phyloP scores from a whole-genome alignment of 2,797 vertebrate genomes.

The Molossus molossus region DNA sequence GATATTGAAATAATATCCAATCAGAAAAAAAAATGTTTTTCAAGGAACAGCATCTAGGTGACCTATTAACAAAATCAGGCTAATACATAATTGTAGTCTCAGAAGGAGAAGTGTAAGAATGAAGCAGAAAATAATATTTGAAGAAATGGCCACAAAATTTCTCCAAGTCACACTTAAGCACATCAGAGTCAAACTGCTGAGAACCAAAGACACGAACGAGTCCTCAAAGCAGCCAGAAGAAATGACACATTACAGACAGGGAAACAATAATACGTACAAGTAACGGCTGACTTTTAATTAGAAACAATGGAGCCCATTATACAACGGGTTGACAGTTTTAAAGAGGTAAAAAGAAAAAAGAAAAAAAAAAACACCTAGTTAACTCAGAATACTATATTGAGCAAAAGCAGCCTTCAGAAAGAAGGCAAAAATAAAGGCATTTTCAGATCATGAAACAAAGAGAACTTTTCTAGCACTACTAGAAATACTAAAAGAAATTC shows the following conservation, averaged over 20 bases:
- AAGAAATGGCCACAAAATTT: neutral
- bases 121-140: neutral
- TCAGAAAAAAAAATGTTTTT: neutral
- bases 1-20: neutral
- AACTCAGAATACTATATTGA: neutral
- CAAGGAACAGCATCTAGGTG: neutral
- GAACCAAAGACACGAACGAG: neutral
- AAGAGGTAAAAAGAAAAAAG: neutral
- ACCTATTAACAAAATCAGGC: neutral
- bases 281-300: neutral
- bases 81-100: neutral
- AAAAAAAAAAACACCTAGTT: neutral
- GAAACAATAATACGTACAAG: neutral
- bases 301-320: neutral
- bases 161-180: neutral
- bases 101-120: neutral
- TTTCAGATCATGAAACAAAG: constrained; percentile 42
- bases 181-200: neutral
- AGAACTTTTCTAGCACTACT: neutral
- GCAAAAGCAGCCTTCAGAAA: constrained; percentile 21
- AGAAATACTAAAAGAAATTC: constrained; percentile 14
- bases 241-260: neutral
- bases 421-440: constrained; percentile 21
- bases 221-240: constrained; percentile 4
- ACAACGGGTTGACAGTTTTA: neutral